Evolutionary conservation across 92 coral and sea anemone species (phyloP), one percentile per base, ranked within the genome.

Genomic region (Plumapathes pennacea): DNA sequence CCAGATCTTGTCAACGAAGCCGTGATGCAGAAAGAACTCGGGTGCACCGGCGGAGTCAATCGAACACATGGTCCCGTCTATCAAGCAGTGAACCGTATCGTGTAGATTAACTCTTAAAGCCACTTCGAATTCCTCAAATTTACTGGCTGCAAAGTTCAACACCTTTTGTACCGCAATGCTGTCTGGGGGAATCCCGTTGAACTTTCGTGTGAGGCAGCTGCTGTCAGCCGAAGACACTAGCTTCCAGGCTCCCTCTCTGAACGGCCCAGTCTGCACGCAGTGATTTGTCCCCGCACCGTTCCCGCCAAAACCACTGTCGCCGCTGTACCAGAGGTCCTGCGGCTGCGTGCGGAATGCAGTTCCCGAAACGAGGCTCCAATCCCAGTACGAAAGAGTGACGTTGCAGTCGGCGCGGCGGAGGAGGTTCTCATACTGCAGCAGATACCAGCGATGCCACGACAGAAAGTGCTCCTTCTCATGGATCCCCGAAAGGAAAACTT

Each of bases 1-100:
- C 97, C 97, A 90, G 40, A 90, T 60, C 64, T 90, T 90, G 61
- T 90, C 97, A 31, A 90, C 57, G 60, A 78, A 78, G 11, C 83
- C 97, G 31, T 90, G 97, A 43, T 87, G 95, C 31, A 90, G 83
- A 37, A 90, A 86, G 45, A 90, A 90, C 69, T 90, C 97, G 1
- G 97, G 97, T 32, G 97, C 97, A 21, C 77, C 56, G 10, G 97
- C 87, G 4, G 97, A 74, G 23, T 90, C 88, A 4, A 78, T 4
- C 8, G 78, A 46, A 36, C 95, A 86, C 97, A 90, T 90, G 0
- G 88, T 86, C 0, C 95, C 95, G 1, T 69, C 77, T 11, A 90
- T 90, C 54, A 75, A 47, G 27, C 95, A 90, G 54, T 82, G 88
- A 14, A 90, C 85, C 4, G 68, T 64, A 38, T 85, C 89, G 33